Evolutionary conservation across 2,888 invertebrate genomes (phyloP).

Genomic region (Phortica magna): DNA sequence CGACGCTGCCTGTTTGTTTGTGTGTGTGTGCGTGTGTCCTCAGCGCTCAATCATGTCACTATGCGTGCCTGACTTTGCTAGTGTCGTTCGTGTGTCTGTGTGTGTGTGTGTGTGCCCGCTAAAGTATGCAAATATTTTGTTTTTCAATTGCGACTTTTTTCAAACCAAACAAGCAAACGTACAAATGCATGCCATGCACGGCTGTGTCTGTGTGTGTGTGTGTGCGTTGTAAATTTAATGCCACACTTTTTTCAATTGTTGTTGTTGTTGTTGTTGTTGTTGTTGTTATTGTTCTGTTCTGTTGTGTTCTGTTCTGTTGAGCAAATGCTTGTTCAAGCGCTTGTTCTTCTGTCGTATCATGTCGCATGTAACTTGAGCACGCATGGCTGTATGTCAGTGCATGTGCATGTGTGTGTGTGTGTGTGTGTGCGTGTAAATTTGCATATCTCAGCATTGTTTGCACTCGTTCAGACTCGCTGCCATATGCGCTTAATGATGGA

Average conservation of each 20-base stretch:
- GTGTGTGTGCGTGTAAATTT: background rate
- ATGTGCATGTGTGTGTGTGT: background rate
- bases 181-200: no score
- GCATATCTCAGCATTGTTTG: constrained; percentile 15
- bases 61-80: background rate
- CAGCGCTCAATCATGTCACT: background rate
- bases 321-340: background rate
- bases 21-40: background rate
- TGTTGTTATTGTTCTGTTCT: background rate
- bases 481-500: constrained; percentile 15
- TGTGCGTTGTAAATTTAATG: background rate
- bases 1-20: no score
- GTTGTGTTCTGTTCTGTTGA: background rate
- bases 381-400: background rate
- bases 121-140: background rate
- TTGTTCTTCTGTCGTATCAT: background rate
- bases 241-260: background rate
- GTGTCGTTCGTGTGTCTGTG: background rate
- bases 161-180: background rate
- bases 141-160: background rate
- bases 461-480: background rate
- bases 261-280: background rate
- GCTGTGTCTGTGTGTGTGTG: background rate
- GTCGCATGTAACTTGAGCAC: no score
- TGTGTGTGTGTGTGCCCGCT: background rate